Evolutionary conservation across 2,113 vertebrate genomes (phyloP), one percentile per base, ranked within the genome.

Genomic region (Sylvia atricapilla): DNA sequence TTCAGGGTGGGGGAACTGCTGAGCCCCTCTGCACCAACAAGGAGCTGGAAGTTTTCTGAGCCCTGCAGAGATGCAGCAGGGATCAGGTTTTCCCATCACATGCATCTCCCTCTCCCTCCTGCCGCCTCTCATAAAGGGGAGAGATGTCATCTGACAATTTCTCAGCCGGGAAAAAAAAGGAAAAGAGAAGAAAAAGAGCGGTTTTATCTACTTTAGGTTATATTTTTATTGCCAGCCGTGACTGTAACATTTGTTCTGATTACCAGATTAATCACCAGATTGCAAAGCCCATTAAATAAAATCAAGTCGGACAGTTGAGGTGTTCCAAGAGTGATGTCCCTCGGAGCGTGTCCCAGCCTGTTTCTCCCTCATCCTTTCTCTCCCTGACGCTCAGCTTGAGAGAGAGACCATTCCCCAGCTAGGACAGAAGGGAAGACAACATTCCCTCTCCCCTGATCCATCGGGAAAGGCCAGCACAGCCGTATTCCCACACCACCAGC

Each of bases 161-260:
- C 72, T 59, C 43, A 43, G 87, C 1, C 0, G 53, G 53, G 2
- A 10, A 49, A 83, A 60, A 67, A 76, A 59, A 30, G 39, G 37
- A 68, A 77, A 19, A 63, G 16, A 83, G 70, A 69, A 37, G 67
- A 76, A 72, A 91, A 93, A 90, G 74, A 84, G 78, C 87, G 64
- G 96, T 97, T 87, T 44, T 78, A 84, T 74, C 63, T 92, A 77
- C 92, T 96, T 86, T 21, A 77, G 87, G 73, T 89, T 93, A 73
- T 92, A 73, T 64, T 97, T 89, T 80, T 82, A 66, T 94, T 95
- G 95, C 90, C 79, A 97, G 93, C 64, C 59, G 2, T 91, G 93
- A 68, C 90, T 96, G 68, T 93, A 94, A 84, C 96, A 83, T 89
- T 97, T 94, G 84, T 93, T 95, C 92, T 91, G 92, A 98, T 96